Base-by-base conservation (phyloP, 1,140 invertebrate genomes). In the Platorchestia sp. region DNA sequence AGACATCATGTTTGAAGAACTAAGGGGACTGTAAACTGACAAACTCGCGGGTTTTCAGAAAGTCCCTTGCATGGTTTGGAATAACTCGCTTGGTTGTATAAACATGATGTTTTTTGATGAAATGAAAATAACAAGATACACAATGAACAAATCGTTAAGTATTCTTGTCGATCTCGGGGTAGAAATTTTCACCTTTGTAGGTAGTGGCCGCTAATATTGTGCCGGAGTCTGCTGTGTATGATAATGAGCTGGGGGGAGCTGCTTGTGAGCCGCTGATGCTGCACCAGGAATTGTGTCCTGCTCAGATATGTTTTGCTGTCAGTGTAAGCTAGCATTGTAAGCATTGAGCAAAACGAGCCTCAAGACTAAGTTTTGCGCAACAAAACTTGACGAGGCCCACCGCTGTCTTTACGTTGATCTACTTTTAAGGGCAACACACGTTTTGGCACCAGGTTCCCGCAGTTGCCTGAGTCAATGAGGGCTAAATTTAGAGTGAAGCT, bases 131-230 rank as follows among this genome's bases (percentile, higher is more conserved):
- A 75, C 10, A 75, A 75, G 59, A 75, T 75, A 3, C 59, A 75
- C 59, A 27, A 36, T 36, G 59, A 75, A 75, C 59, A 3, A 75
- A 42, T 41, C 87, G 42, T 89, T 89, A 89, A 44, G 87, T 89
- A 89, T 89, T 89, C 87, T 10, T 44, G 87, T 44, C 43, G 41
- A 89, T 89, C 27, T 89, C 43, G 36, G n/a, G 87, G 43, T 10
- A 41, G 87, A 42, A 89, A 89, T 89, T 89, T 89, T 89, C 87
- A 89, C 87, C 87, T 89, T 89, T 89, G 87, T 89, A 89, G 6
- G 87, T 41, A 89, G 87, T 89, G 43, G 87, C 87, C 41, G 41
- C 87, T 89, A 89, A 89, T 89, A 89, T 89, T 44, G 36, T 89
- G 41, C 41, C 87, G 87, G 14, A 7, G 43, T 89, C 87, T 89